These are phyloP conservation scores for Lissonota sp. DNA, from an alignment of 2,888 invertebrate species.

Conservation along the genomic window DNA sequence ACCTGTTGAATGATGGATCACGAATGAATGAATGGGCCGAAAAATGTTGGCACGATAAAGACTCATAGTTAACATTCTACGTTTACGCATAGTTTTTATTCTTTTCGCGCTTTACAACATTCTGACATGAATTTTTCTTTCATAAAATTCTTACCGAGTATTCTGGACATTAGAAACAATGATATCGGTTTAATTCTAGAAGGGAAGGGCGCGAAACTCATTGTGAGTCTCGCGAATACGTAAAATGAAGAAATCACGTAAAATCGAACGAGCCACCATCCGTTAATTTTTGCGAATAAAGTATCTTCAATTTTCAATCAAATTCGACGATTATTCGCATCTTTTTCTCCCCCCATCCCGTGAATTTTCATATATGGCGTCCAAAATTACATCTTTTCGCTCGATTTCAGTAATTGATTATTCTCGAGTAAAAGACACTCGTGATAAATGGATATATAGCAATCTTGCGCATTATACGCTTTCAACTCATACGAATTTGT, in stretches of 20 bases:
- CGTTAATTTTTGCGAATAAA: slow-evolving; percentile 32
- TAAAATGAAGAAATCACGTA: slow-evolving; percentile 13
- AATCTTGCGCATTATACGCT: slow-evolving; percentile 18
- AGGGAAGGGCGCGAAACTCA: background rate
- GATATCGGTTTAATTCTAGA: slow-evolving; percentile 43
- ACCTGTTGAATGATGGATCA: background rate
- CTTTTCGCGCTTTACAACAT: slow-evolving; percentile 43
- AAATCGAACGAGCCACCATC: slow-evolving; percentile 32
- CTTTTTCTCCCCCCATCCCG: background rate
- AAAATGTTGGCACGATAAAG: background rate
- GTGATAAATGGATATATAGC: slow-evolving; percentile 29
- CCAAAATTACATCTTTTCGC: background rate
- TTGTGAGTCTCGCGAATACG: slow-evolving; percentile 23
- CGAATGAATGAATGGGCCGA: too few species aligned
- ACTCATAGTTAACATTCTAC: background rate
- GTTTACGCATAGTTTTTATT: slow-evolving; percentile 52
- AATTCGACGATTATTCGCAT: background rate
- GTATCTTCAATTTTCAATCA: background rate
- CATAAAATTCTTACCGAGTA: slow-evolving; percentile 48
- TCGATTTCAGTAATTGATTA: slow-evolving; percentile 42
- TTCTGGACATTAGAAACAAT: slow-evolving; percentile 51
- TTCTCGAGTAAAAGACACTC: slow-evolving; percentile 26
- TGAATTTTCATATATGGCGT: background rate
- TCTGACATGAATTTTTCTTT: slow-evolving; percentile 43
- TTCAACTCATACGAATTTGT: slow-evolving; percentile 25